Evolutionary conservation across 2,888 invertebrate species (phyloP).

Genomic region (Eurois occulta): DNA sequence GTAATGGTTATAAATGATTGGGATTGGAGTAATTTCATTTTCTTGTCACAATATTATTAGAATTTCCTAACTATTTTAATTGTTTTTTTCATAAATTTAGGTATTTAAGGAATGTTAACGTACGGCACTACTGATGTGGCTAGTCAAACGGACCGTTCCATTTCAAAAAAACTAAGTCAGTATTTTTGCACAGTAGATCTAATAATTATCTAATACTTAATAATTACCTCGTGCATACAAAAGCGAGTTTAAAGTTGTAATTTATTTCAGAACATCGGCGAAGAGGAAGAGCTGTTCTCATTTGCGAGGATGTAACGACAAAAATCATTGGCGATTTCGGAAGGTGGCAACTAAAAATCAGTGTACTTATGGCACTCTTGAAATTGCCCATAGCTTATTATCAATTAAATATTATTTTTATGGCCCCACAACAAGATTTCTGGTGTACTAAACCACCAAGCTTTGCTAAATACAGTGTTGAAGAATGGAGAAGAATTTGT

Average conservation of each 20-base stretch:
- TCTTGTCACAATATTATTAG: background rate
- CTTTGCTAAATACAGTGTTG: conserved; percentile 74
- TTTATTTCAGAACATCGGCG: conserved; percentile 25
- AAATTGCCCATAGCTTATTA: conserved; percentile 92
- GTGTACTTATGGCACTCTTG: conserved; percentile 89
- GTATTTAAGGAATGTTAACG: conserved; percentile 20
- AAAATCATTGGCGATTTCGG: conserved; percentile 90
- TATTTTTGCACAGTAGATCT: conserved; percentile 7
- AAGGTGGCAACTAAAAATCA: conserved; percentile 90
- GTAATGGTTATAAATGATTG: background rate
- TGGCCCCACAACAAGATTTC: conserved; percentile 91
- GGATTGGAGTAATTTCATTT: conserved; percentile 9
- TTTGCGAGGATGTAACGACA: conserved; percentile 75
- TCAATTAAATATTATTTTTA: conserved; percentile 91
- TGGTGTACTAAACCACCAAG: conserved; percentile 88
- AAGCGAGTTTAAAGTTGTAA: background rate
- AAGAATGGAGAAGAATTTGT: conserved; percentile 86
- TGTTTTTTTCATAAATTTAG: conserved; percentile 1
- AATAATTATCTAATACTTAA: too few relatives aligned
- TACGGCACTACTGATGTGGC: conserved; percentile 35
- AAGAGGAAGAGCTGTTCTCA: background rate
- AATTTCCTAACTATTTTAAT: background rate
- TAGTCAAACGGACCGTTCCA: background rate
- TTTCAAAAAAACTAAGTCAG: conserved; percentile 14
- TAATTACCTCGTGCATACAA: background rate